Evolutionary conservation across 1,140 invertebrate genomes (phyloP).

Genomic region (Bombus superbus): DNA sequence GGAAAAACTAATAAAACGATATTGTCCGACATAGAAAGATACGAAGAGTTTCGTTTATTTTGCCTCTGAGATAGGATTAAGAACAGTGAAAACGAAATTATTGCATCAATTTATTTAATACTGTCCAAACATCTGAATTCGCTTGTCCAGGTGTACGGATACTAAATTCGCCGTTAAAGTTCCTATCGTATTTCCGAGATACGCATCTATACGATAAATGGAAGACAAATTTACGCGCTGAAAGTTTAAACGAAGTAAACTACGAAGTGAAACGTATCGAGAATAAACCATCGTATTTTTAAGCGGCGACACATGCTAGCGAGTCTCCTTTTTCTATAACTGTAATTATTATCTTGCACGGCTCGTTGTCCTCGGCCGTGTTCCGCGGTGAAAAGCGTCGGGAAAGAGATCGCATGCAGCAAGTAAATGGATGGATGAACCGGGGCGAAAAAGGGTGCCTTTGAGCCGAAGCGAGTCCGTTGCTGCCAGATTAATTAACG

Average conservation of each 20-base stretch:
- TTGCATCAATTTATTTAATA: too few species aligned
- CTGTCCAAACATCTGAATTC: too few species aligned
- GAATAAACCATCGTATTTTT: not conserved
- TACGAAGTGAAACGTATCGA: not conserved
- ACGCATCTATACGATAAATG: too few species aligned
- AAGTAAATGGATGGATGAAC: slow-evolving; percentile 77
- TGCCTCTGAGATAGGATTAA: not conserved
- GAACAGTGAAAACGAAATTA: not conserved
- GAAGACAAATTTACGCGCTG: too few species aligned
- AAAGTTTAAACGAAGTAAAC: not conserved
- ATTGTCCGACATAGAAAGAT: not conserved
- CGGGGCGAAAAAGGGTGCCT: slow-evolving; percentile 76
- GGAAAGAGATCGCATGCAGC: slow-evolving; percentile 48
- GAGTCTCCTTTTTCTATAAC: slow-evolving; percentile 20
- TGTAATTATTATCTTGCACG: slow-evolving; percentile 46
- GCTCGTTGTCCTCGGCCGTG: slow-evolving; percentile 35
- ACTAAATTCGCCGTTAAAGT: too few species aligned
- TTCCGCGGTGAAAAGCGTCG: slow-evolving; percentile 36
- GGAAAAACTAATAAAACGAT: not conserved
- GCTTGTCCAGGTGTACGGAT: too few species aligned
- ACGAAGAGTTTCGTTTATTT: not conserved
- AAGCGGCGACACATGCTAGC: not conserved
- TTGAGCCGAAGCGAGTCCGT: slow-evolving; percentile 74
- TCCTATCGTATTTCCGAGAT: too few species aligned
- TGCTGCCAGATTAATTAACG: slow-evolving; percentile 81